Base-by-base conservation (phyloP, 2,113 vertebrate genomes). In the Eudyptes chrysolophus region DNA sequence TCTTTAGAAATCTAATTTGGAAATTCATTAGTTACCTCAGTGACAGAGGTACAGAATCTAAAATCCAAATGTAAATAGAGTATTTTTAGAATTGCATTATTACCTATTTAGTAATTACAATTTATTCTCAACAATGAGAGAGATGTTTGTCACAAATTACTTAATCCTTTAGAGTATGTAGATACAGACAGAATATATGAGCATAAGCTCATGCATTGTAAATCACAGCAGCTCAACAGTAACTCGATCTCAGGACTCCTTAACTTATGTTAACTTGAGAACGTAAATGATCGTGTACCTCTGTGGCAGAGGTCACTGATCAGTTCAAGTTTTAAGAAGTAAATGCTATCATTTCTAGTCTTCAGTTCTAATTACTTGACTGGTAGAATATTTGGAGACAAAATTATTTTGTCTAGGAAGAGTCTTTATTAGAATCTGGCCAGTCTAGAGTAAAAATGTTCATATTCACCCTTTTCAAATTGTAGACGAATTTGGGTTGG, bases 401-500 rank as follows among this genome's bases (percentile, higher is more conserved):
- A 54, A 66, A 10, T 66, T 61, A 5, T 2, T 86, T 90, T 61
- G 24, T 20, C 11, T 76, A 34, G 29, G 16, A 48, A 24, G 6
- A 54, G 15, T 46, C 25, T 68, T 29, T 3, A 2, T 87, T 86
- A 55, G n/a, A 92, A 60, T 60, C 16, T 54, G 17, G 2, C n/a
- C 22, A 24, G 34, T 80, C 32, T 68, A 18, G 29, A 66, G 8
- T 65, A 34, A 72, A 83, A 77, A 34, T 13, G 55, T 25, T 87
- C 12, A 3, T 34, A 40, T 70, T 51, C 18, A 26, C 22, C 6
- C 2, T 80, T 55, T 77, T 36, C 29, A 84, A 75, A 55, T 80
- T 10, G 6, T 34, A 25, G 46, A 36, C 0, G 0, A 65, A n/a
- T 46, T 57, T 70, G 36, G 11, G 7, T 70, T 84, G 54, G 49